A percentile compares a stretch with the other conserved stretches of the same genome.
These are phyloP conservation scores for Chlorodrepanis virens DNA, from an alignment of 2,113 vertebrate genomes.

Conservation along the genomic window DNA sequence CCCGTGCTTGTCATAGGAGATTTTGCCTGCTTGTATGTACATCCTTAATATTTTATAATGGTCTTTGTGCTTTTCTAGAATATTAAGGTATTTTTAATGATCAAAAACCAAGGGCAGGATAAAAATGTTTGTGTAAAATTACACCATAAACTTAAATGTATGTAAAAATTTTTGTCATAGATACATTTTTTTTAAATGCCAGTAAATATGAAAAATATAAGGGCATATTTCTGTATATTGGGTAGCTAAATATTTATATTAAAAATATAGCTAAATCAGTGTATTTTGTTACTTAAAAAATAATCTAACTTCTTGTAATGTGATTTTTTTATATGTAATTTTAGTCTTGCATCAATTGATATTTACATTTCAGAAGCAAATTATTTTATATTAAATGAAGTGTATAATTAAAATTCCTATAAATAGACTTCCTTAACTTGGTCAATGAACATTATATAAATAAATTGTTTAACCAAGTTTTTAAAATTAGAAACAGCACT, in stretches of 20 bases:
- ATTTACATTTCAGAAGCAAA: not conserved
- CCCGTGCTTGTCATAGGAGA: not conserved
- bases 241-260: not conserved
- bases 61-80: not conserved
- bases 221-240: not conserved
- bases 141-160: not conserved
- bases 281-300: not conserved
- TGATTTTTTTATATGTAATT: not conserved
- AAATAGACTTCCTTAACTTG: not conserved
- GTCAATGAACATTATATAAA: not conserved
- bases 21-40: not conserved
- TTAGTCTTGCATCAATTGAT: not conserved
- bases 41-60: not conserved
- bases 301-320: not conserved
- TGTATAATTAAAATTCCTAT: not conserved
- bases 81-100: not conserved
- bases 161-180: not conserved
- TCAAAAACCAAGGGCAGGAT: not conserved
- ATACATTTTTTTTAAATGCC: not conserved
- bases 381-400: not conserved
- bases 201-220: not conserved
- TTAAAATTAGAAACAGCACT: not conserved
- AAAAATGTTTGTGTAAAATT: not conserved
- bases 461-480: not conserved
- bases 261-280: not conserved